phyloP scores from a whole-genome alignment of 2,888 invertebrate genomes.

The Drosophila mimetica region DNA sequence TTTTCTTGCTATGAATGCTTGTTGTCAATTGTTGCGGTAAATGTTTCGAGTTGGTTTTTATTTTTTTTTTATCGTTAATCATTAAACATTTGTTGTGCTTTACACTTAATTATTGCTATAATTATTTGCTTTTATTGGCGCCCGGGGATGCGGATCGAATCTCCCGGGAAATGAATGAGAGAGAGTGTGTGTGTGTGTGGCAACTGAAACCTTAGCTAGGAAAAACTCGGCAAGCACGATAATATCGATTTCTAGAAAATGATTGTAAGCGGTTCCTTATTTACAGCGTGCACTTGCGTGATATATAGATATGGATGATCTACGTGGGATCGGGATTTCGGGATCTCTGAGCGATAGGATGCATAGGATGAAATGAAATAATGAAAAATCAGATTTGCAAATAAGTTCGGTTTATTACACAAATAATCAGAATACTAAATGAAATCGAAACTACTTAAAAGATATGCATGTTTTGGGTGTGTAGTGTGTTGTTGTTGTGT shows the following conservation, averaged over 20 bases:
- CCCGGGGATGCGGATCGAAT: neutral
- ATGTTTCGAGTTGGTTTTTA: slow-evolving; percentile 18
- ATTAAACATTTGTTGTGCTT: slow-evolving; percentile 25
- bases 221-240: slow-evolving; percentile 51
- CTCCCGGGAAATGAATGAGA: slow-evolving; percentile 28
- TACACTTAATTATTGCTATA: slow-evolving; percentile 51
- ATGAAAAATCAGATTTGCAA: slow-evolving; percentile 51
- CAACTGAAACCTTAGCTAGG: slow-evolving; percentile 77
- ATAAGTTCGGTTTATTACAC: slow-evolving; percentile 69
- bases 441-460: slow-evolving; percentile 76
- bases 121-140: slow-evolving; percentile 46
- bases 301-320: slow-evolving; percentile 41
- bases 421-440: slow-evolving; percentile 71
- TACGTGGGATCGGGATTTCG: slow-evolving; percentile 16
- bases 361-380: slow-evolving; percentile 14
- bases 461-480: slow-evolving; percentile 48
- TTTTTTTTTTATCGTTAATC: slow-evolving; percentile 6
- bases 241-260: slow-evolving; percentile 41
- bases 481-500: slow-evolving; percentile 15
- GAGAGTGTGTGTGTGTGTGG: slow-evolving; percentile 14
- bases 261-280: slow-evolving; percentile 50
- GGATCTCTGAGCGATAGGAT: slow-evolving; percentile 30
- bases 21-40: slow-evolving; percentile 46
- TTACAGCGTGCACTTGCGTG: slow-evolving; percentile 55
- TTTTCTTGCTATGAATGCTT: slow-evolving; percentile 34